Evolutionary conservation across 2,797 vertebrate species (phyloP).

Genomic region (Melanotaenia pygmaea): DNA sequence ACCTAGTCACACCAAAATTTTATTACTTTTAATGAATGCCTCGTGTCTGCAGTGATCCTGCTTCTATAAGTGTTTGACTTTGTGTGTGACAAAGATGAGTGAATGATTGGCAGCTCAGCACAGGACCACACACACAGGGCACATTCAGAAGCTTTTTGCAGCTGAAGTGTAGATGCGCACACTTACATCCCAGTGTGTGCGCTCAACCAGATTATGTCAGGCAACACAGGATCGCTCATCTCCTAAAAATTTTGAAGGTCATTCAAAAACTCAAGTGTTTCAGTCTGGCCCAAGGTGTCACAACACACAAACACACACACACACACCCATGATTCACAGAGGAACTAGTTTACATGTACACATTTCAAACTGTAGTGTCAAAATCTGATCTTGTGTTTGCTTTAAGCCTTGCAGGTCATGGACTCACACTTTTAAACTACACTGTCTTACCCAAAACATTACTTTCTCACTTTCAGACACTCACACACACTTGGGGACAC

Average conservation of each 20-base stretch:
- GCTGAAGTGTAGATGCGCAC: conserved; percentile 58
- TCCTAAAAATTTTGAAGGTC: conserved; percentile 51
- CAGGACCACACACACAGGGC: conserved; percentile 52
- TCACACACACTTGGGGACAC: conserved; percentile 9
- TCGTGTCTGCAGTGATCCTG: conserved; percentile 47
- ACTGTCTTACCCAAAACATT: conserved; percentile 9
- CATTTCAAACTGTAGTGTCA: conserved; percentile 26
- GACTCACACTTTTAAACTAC: conserved; percentile 18
- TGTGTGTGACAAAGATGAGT: conserved; percentile 40
- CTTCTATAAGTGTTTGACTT: background rate
- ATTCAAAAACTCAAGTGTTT: conserved; percentile 53
- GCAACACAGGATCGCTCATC: conserved; percentile 47
- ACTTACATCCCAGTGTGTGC: conserved; percentile 55
- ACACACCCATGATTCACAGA: conserved; percentile 11
- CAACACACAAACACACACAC: conserved; percentile 27
- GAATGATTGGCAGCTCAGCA: conserved; percentile 65
- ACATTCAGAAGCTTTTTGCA: conserved; percentile 57
- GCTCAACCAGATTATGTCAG: conserved; percentile 60
- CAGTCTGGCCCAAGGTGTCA: conserved; percentile 39
- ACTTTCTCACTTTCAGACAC: conserved; percentile 2
- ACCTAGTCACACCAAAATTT: background rate
- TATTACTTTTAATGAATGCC: conserved; percentile 16
- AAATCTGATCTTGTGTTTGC: conserved; percentile 36
- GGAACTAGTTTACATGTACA: conserved; percentile 42
- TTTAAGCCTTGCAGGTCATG: conserved; percentile 27